A percentile compares a stretch with the other conserved stretches of the same genome.
These are phyloP conservation scores for Drosophila multiciliata DNA, from an alignment of 2,888 invertebrate genomes.

Conservation along the genomic window DNA sequence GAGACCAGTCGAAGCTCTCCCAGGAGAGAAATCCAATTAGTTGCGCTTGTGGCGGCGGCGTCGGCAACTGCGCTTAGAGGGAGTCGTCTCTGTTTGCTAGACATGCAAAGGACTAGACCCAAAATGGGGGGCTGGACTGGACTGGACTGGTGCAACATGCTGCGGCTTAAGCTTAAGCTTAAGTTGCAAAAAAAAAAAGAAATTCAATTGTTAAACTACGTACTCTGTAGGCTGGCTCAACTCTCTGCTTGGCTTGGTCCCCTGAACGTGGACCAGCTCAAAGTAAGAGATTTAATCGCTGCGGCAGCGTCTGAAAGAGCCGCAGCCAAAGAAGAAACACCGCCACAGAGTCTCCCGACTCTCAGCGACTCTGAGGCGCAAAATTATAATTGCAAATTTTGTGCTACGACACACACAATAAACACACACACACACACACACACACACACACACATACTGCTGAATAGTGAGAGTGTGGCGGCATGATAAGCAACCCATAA, in stretches of 20 bases:
- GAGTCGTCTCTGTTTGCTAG: constrained; percentile 40
- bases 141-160: constrained; percentile 56
- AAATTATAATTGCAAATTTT: constrained; percentile 81
- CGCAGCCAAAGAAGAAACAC: constrained; percentile 62
- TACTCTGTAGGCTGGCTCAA: constrained; percentile 50
- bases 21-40: constrained; percentile 84
- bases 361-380: constrained; percentile 62
- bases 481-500: constrained; percentile 66
- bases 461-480: constrained; percentile 75
- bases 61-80: constrained; percentile 64
- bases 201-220: constrained; percentile 79
- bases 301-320: constrained; percentile 54
- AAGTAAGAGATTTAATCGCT: constrained; percentile 64
- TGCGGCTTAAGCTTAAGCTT: constrained; percentile 41
- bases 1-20: constrained; percentile 64
- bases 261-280: constrained; percentile 44
- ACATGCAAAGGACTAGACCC: constrained; percentile 77
- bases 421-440: constrained; percentile 22
- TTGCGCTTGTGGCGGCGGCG: constrained; percentile 75
- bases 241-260: constrained; percentile 32
- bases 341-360: constrained; percentile 61
- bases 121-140: constrained; percentile 64
- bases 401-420: constrained; percentile 18
- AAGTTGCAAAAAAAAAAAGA: constrained; percentile 50
- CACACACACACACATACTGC: constrained; percentile 18